Evolutionary conservation across 2,888 invertebrate species (phyloP), one percentile per base, ranked within the genome.

Genomic region (Slavum lentiscoides): DNA sequence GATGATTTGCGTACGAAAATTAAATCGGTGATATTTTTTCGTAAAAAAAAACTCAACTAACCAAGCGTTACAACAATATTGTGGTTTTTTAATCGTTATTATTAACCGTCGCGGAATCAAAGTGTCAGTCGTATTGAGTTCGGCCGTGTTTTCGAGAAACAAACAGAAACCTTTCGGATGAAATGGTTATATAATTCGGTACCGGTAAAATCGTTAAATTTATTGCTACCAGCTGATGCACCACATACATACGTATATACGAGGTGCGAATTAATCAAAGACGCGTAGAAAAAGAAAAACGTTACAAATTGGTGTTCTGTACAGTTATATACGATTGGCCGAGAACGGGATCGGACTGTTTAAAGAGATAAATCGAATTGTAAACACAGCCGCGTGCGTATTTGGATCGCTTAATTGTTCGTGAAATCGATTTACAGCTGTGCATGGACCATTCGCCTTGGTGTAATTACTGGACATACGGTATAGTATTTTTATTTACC

Each of bases 331-430:
- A 55, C 30, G 30, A 30, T 30, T 30, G 64, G 64, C 55, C 39
- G 74, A 30, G 62, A 30, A 74, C 37, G 53, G 64, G 55, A 37
- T 64, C 53, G 17, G 64, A 19, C 55, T 55, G 37, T 74, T 74
- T 55, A 74, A 66, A 74, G 55, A 74, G 74, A 74, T 74, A 74
- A 66, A 74, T 74, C 37, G 64, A 74, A 74, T 55, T 64, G 74
- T 74, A 66, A 74, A 74, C 64, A 74, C 39, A n/a, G n/a, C n/a
- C n/a, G 39, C 39, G 23, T 74, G 49, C 7, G 37, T 64, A 11
- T 2, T 30, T 30, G 74, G 64, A 74, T 74, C 55, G 55, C 37
- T 74, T 74, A 74, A 66, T 74, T 74, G 74, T 55, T 74, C 66
- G n/a, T 55, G 39, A 66, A 64, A 74, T 74, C 74, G 74, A 74